Evolutionary conservation across 1,140 invertebrate genomes (phyloP).

Genomic region (Papilio helenus): DNA sequence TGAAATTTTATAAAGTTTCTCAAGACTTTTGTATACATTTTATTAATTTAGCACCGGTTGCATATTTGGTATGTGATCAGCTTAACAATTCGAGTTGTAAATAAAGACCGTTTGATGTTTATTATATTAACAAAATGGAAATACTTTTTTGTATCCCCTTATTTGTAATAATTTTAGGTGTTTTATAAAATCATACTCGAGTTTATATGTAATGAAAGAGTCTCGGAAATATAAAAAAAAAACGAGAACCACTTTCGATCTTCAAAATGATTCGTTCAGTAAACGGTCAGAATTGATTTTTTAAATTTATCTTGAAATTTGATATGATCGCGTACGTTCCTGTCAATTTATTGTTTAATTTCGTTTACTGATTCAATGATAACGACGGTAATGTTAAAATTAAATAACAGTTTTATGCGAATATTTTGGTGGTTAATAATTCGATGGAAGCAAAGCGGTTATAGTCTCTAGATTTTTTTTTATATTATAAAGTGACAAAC

Average conservation of each 20-base stretch:
- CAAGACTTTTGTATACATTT: slow-evolving; percentile 35
- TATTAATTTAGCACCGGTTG: slow-evolving; percentile 40
- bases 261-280: slow-evolving; percentile 29
- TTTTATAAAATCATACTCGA: slow-evolving; percentile 37
- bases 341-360: slow-evolving; percentile 30
- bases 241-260: slow-evolving; percentile 26
- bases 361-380: slow-evolving; percentile 28
- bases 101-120: slow-evolving; percentile 43
- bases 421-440: background rate
- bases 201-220: slow-evolving; percentile 32
- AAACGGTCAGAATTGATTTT: slow-evolving; percentile 19
- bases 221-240: background rate
- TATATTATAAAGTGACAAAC: too few relatives aligned
- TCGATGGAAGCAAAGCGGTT: background rate
- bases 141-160: slow-evolving; percentile 31
- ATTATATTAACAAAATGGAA: slow-evolving; percentile 30
- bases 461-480: background rate
- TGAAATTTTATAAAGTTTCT: slow-evolving; percentile 40
- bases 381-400: slow-evolving; percentile 6
- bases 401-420: slow-evolving; percentile 14
- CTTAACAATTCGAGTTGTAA: slow-evolving; percentile 40
- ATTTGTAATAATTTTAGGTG: slow-evolving; percentile 39
- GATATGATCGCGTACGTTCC: slow-evolving; percentile 16
- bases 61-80: slow-evolving; percentile 39
- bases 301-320: slow-evolving; percentile 32